Percentiles rank a stretch among this genome's conserved stretches.
These are phyloP conservation scores for Gila orcuttii DNA, from an alignment of 2,113 vertebrate genomes.

Conservation along the genomic window DNA sequence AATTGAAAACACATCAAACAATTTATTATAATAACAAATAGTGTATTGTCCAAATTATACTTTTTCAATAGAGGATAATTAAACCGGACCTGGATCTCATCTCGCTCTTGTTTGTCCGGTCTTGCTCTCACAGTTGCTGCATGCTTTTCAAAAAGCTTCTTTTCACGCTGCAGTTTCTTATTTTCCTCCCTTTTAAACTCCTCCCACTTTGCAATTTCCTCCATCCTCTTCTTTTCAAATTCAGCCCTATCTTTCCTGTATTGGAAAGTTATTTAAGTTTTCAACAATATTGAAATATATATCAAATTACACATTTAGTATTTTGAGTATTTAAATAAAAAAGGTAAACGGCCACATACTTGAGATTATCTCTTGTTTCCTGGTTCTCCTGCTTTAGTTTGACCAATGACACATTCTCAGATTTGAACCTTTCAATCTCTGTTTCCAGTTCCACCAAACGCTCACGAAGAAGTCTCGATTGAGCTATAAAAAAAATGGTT, in stretches of 20 bases:
- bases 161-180: constrained; percentile 90
- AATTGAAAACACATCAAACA: neutral
- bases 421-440: constrained; percentile 92
- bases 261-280: neutral
- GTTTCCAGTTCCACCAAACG: constrained; percentile 85
- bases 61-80: neutral
- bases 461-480: constrained; percentile 84
- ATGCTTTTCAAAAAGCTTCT: constrained; percentile 91
- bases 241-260: constrained; percentile 84
- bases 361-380: constrained; percentile 78
- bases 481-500: constrained; percentile 66
- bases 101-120: constrained; percentile 93
- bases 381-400: constrained; percentile 86
- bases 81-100: constrained; percentile 89
- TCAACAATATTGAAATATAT: neutral
- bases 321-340: neutral
- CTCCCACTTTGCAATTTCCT: constrained; percentile 85
- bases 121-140: constrained; percentile 80
- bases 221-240: constrained; percentile 83
- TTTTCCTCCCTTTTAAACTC: constrained; percentile 88
- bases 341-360: constrained; percentile 69
- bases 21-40: neutral
- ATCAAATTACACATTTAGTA: neutral
- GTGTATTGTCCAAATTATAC: neutral
- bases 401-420: constrained; percentile 82